Evolutionary conservation across 2,113 vertebrate genomes (phyloP).

Genomic region (Choloepus hoffmanni): DNA sequence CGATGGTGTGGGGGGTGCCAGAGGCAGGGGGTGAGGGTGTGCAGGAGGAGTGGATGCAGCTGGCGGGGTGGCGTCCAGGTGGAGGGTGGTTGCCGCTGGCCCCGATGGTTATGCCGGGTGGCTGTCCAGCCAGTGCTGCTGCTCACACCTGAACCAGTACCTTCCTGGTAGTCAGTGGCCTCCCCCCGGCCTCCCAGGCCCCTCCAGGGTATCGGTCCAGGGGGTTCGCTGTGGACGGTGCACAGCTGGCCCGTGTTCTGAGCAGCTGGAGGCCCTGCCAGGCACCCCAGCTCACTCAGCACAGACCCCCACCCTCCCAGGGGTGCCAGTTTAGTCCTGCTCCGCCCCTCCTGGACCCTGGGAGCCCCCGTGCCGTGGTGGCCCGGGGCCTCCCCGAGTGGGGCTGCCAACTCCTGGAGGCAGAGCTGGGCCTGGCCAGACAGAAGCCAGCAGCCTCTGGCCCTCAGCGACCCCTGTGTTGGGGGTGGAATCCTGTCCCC

Average conservation of each 20-base stretch:
- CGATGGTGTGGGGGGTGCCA: too few species aligned
- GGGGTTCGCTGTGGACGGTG: background rate
- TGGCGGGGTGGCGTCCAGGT: background rate
- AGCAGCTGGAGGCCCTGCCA: background rate
- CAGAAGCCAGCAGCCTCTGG: too few species aligned
- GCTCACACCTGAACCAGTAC: too few species aligned
- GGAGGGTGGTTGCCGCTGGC: too few species aligned
- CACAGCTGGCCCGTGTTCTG: too few species aligned
- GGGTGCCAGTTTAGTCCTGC: background rate
- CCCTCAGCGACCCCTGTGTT: too few species aligned
- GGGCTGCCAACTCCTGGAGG: fast-evolving
- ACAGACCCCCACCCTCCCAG: background rate
- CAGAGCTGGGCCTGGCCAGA: background rate
- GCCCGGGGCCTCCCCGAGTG: fast-evolving
- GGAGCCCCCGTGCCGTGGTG: background rate
- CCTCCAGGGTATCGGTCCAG: background rate
- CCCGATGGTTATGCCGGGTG: too few species aligned
- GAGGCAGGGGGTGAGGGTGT: too few species aligned
- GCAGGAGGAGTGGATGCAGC: too few species aligned
- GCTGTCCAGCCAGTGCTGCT: background rate
- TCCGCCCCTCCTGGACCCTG: background rate
- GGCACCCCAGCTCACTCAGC: fast-evolving
- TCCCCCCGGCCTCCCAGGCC: fast-evolving
- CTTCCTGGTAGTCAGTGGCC: fast-evolving
- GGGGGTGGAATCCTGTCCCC: too few species aligned